Evolutionary conservation across 2,113 vertebrate species (phyloP).

Genomic region (Hemicordylus capensis): DNA sequence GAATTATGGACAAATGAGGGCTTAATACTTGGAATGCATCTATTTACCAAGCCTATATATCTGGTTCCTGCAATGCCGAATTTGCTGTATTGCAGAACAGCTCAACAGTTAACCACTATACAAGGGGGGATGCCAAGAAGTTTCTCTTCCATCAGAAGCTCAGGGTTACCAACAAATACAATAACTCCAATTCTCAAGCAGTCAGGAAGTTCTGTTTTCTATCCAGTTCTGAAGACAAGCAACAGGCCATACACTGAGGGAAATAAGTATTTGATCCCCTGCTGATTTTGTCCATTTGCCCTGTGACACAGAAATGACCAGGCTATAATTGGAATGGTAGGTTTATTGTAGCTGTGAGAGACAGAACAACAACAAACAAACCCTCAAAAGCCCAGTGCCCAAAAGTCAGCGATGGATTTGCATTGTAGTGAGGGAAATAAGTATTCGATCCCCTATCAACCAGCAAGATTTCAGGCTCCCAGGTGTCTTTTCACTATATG

Average conservation of each 20-base stretch:
- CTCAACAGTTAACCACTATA: not conserved
- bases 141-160: not conserved
- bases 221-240: not conserved
- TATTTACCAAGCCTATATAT: not conserved
- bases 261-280: no score
- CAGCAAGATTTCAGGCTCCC: no score
- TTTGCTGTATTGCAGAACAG: not conserved
- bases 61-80: not conserved
- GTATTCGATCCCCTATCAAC: no score
- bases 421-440: no score
- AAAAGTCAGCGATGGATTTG: no score
- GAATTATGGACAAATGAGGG: not conserved
- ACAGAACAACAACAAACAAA: no score
- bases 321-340: no score
- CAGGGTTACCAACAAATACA: not conserved
- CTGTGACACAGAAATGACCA: no score
- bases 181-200: not conserved
- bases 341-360: no score
- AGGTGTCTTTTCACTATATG: no score
- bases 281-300: no score
- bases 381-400: no score
- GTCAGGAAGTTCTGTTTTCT: not conserved
- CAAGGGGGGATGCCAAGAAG: not conserved
- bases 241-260: not conserved
- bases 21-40: not conserved